A percentile compares a stretch with the other conserved stretches of the same genome.
phyloP scores from a whole-genome alignment of 2,888 invertebrate genomes.

The Caradrina kadenii region DNA sequence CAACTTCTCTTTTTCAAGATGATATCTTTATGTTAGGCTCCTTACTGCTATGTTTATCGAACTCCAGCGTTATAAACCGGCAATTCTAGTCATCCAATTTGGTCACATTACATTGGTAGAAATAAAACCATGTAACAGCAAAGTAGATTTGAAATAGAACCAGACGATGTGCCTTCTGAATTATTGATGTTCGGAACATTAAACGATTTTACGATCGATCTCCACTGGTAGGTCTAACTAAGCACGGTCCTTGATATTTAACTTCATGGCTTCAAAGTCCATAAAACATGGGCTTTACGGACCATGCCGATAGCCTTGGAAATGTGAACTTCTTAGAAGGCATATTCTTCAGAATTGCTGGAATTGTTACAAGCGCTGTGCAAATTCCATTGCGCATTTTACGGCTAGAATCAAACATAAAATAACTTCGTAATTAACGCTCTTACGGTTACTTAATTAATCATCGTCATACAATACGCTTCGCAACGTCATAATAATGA shows the following conservation, averaged over 20 bases:
- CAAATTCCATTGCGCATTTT: constrained; percentile 39
- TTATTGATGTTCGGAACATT: constrained; percentile 53
- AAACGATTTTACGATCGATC: constrained; percentile 41
- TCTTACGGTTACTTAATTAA: constrained; percentile 59
- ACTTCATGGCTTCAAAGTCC: constrained; percentile 49
- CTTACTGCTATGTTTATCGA: too few species aligned
- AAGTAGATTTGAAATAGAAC: constrained; percentile 10
- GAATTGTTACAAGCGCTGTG: constrained; percentile 36
- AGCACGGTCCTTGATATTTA: constrained; percentile 55
- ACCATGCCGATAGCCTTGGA: constrained; percentile 42
- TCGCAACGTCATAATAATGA: constrained; percentile 63
- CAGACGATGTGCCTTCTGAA: constrained; percentile 39
- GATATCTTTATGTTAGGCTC: neutral
- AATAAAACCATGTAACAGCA: neutral
- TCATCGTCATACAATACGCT: constrained; percentile 53
- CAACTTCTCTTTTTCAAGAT: neutral
- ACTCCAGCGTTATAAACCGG: too few species aligned
- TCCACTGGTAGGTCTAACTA: constrained; percentile 13
- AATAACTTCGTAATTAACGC: constrained; percentile 50
- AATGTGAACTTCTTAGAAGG: constrained; percentile 38
- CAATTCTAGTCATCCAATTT: neutral
- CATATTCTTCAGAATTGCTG: constrained; percentile 23
- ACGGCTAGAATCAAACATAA: constrained; percentile 22
- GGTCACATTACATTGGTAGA: neutral
- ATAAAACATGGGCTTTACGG: constrained; percentile 55